phyloP scores from a whole-genome alignment of 2,113 vertebrate species.

The Rhodinocichla rosea region DNA sequence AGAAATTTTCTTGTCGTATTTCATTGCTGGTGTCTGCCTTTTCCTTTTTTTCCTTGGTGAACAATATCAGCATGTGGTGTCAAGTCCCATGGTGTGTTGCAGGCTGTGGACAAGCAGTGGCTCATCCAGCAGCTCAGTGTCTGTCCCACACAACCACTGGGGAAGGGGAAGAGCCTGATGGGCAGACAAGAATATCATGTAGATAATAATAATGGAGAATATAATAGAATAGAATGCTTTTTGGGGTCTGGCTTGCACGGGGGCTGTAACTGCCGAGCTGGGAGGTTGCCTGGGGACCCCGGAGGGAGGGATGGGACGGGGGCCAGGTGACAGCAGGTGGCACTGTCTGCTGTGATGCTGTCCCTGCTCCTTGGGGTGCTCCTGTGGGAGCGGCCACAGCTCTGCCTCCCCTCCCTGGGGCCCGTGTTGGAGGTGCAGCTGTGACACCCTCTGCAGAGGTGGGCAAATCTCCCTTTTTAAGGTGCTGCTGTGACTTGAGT shows the following conservation, averaged over 20 bases:
- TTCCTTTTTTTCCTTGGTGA: neutral
- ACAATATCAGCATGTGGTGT: neutral
- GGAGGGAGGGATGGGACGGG: rapidly evolving
- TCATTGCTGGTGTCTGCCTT: neutral
- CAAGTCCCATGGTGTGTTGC: rapidly evolving
- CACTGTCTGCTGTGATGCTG: neutral
- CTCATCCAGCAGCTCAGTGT: neutral
- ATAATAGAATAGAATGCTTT: neutral
- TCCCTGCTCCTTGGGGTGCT: neutral
- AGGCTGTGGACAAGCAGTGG: neutral
- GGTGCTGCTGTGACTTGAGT: neutral
- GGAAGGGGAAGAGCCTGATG: rapidly evolving
- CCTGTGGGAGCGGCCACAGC: rapidly evolving
- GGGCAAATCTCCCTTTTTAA: neutral
- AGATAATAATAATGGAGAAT: too few relatives aligned
- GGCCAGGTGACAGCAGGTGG: slow-evolving; percentile 36
- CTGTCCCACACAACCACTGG: neutral
- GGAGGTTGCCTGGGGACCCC: neutral
- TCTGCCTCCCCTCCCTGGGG: neutral
- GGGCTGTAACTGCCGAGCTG: rapidly evolving
- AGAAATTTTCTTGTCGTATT: neutral
- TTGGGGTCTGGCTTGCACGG: neutral
- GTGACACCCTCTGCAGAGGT: neutral
- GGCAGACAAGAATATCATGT: rapidly evolving
- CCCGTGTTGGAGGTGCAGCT: rapidly evolving